Evolutionary conservation across 1,140 invertebrate genomes (phyloP), one percentile per base, ranked within the genome.

Genomic region (Streblospio benedicti): DNA sequence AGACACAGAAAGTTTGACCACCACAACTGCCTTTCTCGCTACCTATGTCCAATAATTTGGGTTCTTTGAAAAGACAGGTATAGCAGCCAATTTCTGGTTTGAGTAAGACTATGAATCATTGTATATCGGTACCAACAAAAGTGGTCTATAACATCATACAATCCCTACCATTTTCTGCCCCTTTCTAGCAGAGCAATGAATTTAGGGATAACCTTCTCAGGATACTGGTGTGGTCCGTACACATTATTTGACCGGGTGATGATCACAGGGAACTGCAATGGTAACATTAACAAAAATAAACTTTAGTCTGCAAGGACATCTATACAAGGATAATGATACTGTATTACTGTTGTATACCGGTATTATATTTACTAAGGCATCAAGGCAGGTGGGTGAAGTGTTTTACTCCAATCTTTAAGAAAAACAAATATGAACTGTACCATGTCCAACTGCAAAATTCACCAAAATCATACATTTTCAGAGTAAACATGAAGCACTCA

Each of bases 201-300:
- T 28, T 73, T 64, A 14, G 74, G 74, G 57, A 76, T 72, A 3
- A 75, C 66, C 52, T 63, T 65, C 50, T 66, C 64, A 35, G 76
- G 67, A 71, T 72, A 76, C 58, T 76, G 76, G 54, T 76, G 69
- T n/a, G 75, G 75, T 12, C 75, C 75, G 57, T 76, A 76, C 31
- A 76, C 74, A 60, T 78, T 76, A 62, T 76, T 76, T 31, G 76
- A 67, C 6, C 75, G 61, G 5, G 73, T 63, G 16, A 71, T 76
- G 2, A 74, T 64, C 57, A 77, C 70, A 6, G 75, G 76, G 33
- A 76, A 61, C 38, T 63, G 49, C 2, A 58, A 57, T 6, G 25
- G 25, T 3, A 59, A 14, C n/a, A 31, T 53, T 25, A 9, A 41
- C 35, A 41, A 41, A 41, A 41, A 41, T n/a, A 41, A 41, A 41